Evolutionary conservation across 2,888 invertebrate species (phyloP).

Genomic region (Acanthacorydalis orientalis): DNA sequence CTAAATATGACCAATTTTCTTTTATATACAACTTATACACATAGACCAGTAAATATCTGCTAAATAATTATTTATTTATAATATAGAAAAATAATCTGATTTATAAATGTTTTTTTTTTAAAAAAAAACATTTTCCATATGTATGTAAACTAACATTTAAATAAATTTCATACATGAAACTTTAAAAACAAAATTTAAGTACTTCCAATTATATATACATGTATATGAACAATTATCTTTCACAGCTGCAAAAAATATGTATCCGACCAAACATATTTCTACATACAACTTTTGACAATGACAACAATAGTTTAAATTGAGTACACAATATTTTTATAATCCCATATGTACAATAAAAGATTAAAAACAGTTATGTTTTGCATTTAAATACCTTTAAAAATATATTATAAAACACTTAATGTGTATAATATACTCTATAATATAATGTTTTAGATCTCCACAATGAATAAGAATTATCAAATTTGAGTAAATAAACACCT

Average conservation of each 20-base stretch:
- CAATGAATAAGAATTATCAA: conserved; percentile 97
- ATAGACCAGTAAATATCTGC: too few relatives aligned
- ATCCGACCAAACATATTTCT: background rate
- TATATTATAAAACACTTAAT: conserved; percentile 26
- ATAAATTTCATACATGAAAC: background rate
- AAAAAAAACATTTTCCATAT: too few relatives aligned
- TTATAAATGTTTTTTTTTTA: too few relatives aligned
- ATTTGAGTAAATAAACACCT: conserved; percentile 94
- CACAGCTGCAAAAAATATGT: background rate
- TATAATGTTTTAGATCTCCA: conserved; percentile 99
- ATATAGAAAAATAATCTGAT: too few relatives aligned
- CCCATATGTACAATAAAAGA: background rate
- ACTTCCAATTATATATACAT: background rate
- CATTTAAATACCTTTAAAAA: too few relatives aligned
- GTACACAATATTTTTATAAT: background rate
- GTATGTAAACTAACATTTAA: background rate
- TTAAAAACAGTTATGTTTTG: background rate
- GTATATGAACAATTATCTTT: background rate
- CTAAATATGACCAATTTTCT: too few relatives aligned
- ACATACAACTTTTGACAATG: too few relatives aligned
- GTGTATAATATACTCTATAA: conserved; percentile 95
- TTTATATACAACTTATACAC: too few relatives aligned
- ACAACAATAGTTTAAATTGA: too few relatives aligned
- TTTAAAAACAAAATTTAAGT: background rate
- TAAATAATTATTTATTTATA: too few relatives aligned